phyloP scores from a whole-genome alignment of 2,888 invertebrate species.

The Meiosimyza decipiens region DNA sequence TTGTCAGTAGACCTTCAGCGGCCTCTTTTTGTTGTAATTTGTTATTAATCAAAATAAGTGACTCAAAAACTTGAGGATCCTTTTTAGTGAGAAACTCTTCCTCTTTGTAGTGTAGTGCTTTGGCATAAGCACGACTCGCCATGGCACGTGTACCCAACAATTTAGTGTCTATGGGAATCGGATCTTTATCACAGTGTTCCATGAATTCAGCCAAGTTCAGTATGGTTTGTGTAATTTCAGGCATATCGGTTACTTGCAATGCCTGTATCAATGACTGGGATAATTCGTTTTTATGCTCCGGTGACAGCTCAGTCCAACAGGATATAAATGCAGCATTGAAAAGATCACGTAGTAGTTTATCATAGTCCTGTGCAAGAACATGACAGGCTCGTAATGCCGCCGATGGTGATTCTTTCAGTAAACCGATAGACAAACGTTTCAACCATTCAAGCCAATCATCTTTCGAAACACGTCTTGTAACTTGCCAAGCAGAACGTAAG shows the following conservation, averaged over 20 bases:
- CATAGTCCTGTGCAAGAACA: slow-evolving; percentile 92
- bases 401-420: slow-evolving; percentile 95
- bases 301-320: slow-evolving; percentile 95
- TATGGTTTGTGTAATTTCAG: slow-evolving; percentile 95
- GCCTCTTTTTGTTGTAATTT: slow-evolving; percentile 98
- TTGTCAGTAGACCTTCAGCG: slow-evolving; percentile 91
- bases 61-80: slow-evolving; percentile 89
- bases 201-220: slow-evolving; percentile 98
- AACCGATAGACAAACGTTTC: slow-evolving; percentile 87
- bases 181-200: slow-evolving; percentile 98
- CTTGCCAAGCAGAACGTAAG: slow-evolving; percentile 91
- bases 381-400: slow-evolving; percentile 94
- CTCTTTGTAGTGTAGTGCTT: slow-evolving; percentile 79
- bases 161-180: slow-evolving; percentile 88
- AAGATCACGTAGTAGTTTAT: slow-evolving; percentile 93
- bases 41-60: slow-evolving; percentile 96
- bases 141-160: slow-evolving; percentile 93
- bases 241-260: slow-evolving; percentile 90
- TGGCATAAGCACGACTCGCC: slow-evolving; percentile 84
- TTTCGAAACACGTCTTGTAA: slow-evolving; percentile 90
- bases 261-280: slow-evolving; percentile 90
- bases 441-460: slow-evolving; percentile 99
- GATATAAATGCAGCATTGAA: slow-evolving; percentile 99
- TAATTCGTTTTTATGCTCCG: slow-evolving; percentile 82
- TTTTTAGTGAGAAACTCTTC: slow-evolving; percentile 90